A percentile compares a stretch with the other conserved stretches of the same genome.
phyloP scores from a whole-genome alignment of 2,113 vertebrate genomes.

The Gyps fulvus region DNA sequence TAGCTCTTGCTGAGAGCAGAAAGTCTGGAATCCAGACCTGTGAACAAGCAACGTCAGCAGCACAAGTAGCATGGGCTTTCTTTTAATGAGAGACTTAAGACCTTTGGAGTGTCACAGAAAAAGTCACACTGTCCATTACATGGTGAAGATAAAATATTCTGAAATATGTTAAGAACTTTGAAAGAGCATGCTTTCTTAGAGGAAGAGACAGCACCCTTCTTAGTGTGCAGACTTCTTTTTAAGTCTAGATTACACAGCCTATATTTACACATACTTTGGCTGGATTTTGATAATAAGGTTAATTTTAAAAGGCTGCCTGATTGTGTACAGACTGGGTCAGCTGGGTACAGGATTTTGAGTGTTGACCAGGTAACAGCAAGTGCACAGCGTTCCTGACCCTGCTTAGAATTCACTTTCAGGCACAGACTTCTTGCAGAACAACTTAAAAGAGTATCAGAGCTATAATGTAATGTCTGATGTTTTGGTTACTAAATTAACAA shows the following conservation, averaged over 20 bases:
- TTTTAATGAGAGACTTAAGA: not conserved
- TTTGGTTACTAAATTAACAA: not conserved
- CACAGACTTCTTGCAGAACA: not conserved
- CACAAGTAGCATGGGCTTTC: not conserved
- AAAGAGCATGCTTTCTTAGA: not conserved
- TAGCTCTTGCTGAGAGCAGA: not conserved
- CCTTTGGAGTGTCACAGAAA: not conserved
- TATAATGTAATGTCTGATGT: not conserved
- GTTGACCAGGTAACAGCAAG: not conserved
- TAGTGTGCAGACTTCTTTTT: not conserved
- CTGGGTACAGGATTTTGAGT: conserved; percentile 2
- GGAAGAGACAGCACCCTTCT: not conserved
- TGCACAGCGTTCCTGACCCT: not conserved
- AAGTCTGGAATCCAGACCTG: not conserved
- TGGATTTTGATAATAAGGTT: conserved; percentile 31
- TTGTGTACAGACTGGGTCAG: not conserved
- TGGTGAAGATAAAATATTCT: not conserved
- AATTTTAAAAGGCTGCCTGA: conserved; percentile 5
- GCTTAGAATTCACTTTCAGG: not conserved
- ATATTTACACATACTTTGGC: conserved; percentile 5
- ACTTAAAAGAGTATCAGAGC: not conserved
- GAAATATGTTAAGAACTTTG: not conserved
- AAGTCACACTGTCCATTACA: not conserved
- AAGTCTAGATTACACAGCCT: conserved; percentile 16
- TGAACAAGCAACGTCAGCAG: not conserved